These are phyloP conservation scores for Caenorhabditis sp. DNA, from an alignment of 2,888 invertebrate species.

Conservation along the genomic window DNA sequence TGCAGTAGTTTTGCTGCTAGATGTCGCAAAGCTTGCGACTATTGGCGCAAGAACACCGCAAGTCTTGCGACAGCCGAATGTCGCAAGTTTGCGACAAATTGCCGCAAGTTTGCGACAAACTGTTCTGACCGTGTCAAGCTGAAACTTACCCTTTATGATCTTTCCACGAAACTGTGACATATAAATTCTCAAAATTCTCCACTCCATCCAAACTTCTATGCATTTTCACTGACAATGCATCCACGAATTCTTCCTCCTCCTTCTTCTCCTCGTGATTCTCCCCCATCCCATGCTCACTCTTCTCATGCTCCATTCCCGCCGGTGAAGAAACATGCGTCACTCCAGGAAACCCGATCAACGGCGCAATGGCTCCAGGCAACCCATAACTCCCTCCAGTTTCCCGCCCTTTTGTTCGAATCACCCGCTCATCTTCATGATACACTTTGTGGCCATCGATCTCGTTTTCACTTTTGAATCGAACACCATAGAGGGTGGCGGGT, in stretches of 20 bases:
- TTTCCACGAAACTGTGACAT: constrained; percentile 48
- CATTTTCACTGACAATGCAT: constrained; percentile 41
- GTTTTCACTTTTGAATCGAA: constrained; percentile 52
- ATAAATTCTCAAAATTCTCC: constrained; percentile 47
- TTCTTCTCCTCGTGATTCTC: neutral
- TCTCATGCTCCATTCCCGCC: neutral
- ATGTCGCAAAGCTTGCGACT: no score
- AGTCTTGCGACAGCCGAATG: no score
- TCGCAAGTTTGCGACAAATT: no score
- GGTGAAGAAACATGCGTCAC: neutral
- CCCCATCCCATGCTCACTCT: no score
- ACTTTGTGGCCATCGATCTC: constrained; percentile 27
- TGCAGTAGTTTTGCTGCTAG: no score
- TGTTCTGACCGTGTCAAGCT: no score
- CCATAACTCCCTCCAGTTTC: neutral
- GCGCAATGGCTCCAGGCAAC: constrained; percentile 10
- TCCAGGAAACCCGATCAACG: constrained; percentile 2
- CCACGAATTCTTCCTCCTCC: constrained; percentile 2
- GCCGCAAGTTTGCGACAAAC: no score
- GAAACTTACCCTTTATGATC: constrained; percentile 11
- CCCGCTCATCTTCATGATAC: constrained; percentile 42
- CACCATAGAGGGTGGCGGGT: constrained; percentile 66
- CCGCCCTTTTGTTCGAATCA: constrained; percentile 34
- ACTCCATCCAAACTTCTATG: constrained; percentile 47
- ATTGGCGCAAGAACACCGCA: no score